Percentiles rank a stretch among this genome's conserved stretches.
These are phyloP conservation scores for Himalopsyche japonica DNA, from an alignment of 2,888 invertebrate species.

Conservation along the genomic window DNA sequence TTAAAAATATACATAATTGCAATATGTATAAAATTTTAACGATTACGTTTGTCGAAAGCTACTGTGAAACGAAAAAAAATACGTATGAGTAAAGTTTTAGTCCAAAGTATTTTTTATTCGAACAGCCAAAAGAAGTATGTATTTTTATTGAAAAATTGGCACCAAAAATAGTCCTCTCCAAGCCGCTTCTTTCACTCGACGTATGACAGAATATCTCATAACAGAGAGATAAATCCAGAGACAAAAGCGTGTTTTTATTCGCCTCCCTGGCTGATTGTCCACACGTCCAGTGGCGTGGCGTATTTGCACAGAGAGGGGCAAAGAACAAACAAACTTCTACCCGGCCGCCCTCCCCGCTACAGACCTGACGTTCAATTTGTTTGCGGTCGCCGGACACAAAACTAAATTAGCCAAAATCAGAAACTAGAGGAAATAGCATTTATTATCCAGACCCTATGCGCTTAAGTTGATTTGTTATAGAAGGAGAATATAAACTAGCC, in stretches of 20 bases:
- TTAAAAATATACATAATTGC: too few species aligned
- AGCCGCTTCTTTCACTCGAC: background rate
- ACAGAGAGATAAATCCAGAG: conserved; percentile 6
- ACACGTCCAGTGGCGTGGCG: conserved; percentile 10
- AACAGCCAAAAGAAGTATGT: too few species aligned
- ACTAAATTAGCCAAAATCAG: conserved; percentile 39
- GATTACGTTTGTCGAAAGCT: too few species aligned
- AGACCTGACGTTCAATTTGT: conserved; percentile 31
- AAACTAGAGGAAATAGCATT: conserved; percentile 35
- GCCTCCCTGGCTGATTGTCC: conserved; percentile 12
- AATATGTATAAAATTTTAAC: too few species aligned
- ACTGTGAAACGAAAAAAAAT: too few species aligned
- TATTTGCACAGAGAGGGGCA: conserved; percentile 3
- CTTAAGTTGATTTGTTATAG: conserved; percentile 33
- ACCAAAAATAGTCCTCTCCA: background rate
- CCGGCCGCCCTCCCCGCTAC: conserved; percentile 1
- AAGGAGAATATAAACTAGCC: background rate
- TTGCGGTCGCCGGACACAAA: conserved; percentile 35
- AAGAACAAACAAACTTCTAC: conserved; percentile 23
- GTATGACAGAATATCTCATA: background rate
- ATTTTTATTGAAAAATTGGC: too few species aligned
- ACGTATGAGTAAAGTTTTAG: too few species aligned
- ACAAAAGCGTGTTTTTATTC: conserved; percentile 22
- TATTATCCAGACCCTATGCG: conserved; percentile 29
- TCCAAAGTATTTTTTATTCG: too few species aligned